Evolutionary conservation across 2,797 vertebrate genomes (phyloP).

Genomic region (Phalloptychus januarius): DNA sequence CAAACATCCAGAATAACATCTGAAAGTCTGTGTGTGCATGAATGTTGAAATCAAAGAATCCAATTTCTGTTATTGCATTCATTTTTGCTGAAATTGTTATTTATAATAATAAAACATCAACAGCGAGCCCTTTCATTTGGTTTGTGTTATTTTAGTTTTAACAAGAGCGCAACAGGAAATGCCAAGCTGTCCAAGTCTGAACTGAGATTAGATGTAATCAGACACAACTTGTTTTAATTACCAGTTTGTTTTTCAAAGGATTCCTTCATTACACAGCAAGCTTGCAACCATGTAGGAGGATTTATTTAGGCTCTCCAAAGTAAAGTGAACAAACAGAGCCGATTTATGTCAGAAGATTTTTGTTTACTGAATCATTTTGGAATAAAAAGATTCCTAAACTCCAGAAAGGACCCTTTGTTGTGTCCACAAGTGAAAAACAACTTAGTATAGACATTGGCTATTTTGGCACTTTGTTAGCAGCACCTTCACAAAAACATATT

Average conservation of each 20-base stretch:
- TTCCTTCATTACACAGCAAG: background rate
- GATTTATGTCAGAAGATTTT: background rate
- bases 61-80: constrained; percentile 11
- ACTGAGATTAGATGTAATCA: background rate
- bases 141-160: background rate
- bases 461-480: background rate
- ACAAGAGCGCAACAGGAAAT: background rate
- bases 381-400: background rate
- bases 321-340: background rate
- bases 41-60: constrained; percentile 26
- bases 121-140: constrained; percentile 5
- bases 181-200: background rate
- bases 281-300: background rate
- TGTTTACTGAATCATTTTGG: background rate
- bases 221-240: background rate
- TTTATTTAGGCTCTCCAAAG: background rate
- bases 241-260: background rate
- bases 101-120: constrained; percentile 38
- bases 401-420: background rate
- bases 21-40: background rate
- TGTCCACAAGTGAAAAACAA: background rate
- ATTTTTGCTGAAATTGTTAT: constrained; percentile 26
- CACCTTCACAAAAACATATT: background rate
- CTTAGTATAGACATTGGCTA: background rate
- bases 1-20: background rate